Evolutionary conservation across 2,797 vertebrate species (phyloP), one percentile per base, ranked within the genome.

Genomic region (Gymnoscopelus microlampas): DNA sequence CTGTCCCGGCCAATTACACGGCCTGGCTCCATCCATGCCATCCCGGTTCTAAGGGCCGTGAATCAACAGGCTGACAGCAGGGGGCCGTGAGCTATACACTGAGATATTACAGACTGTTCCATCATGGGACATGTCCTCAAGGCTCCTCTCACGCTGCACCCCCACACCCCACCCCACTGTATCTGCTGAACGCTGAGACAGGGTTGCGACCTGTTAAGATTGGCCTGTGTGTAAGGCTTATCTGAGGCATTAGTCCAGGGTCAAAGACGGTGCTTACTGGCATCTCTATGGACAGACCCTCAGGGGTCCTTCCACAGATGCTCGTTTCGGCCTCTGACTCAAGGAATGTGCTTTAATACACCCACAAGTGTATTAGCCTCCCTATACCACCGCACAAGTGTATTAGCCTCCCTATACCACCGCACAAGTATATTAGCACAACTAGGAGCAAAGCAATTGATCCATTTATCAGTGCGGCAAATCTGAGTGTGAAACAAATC

Each of bases 31-130:
- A 79, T 85, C 65, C 76, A 64, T 58, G 75, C 85, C 80, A 82
- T 55, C 68, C 62, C 73, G 66, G 82, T 78, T 77, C 79, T 80
- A 74, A 3, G 63, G 73, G 81, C 82, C 71, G 77, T 78, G 63
- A 89, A 89, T 91, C 87, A 85, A 87, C 86, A 78, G 80, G 70
- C 81, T 81, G 86, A 88, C 89, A 87, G 82, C 86, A 81, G 76
- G 65, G 81, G 74, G 72, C 76, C 77, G 65, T 9, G 39, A 10
- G 81, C 57, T 77, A 74, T 79, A 75, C 76, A 71, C 79, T 85
- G 55, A 71, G 87, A 86, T 84, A 84, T 86, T 84, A 75, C 63
- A 85, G 80, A 73, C 77, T 44, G 79, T 88, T 85, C 82, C 87
- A 88, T 88, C 77, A 69, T 60, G 71, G 87, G 88, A 89, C 85